Evolutionary conservation across 2,113 vertebrate species (phyloP).

Genomic region (Nycticebus coucang): DNA sequence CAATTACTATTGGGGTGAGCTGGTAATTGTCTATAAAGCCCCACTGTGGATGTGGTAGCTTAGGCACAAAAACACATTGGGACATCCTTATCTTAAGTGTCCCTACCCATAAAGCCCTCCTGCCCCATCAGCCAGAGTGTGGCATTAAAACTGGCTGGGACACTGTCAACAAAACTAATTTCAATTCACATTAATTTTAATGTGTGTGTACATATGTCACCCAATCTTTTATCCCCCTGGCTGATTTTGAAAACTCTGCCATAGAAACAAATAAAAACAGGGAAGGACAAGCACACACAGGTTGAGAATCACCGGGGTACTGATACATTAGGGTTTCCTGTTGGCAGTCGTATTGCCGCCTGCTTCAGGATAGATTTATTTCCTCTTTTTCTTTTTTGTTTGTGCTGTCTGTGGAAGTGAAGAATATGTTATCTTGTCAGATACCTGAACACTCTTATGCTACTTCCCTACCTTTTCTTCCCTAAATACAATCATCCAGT

Average conservation of each 20-base stretch:
- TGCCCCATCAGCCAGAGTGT: not conserved
- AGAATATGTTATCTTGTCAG: not conserved
- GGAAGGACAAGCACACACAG: slow-evolving; percentile 62
- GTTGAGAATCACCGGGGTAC: slow-evolving; percentile 36
- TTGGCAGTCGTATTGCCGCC: slow-evolving; percentile 32
- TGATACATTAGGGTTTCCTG: slow-evolving; percentile 45
- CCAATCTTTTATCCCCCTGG: slow-evolving; percentile 17
- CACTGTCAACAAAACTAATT: not conserved
- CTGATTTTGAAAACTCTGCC: slow-evolving; percentile 70
- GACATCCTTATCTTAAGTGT: not conserved
- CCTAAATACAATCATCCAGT: not conserved
- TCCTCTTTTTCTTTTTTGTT: not conserved
- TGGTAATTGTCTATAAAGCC: not conserved
- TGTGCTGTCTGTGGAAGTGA: not conserved
- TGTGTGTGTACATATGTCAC: slow-evolving; percentile 41
- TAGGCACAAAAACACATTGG: fast-evolving
- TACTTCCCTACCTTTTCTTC: not conserved
- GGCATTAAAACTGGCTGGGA: not conserved
- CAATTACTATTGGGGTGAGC: too few species aligned
- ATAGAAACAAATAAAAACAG: slow-evolving; percentile 64
- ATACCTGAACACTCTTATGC: not conserved
- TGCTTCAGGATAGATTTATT: not conserved
- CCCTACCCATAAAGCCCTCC: not conserved
- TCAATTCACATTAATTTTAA: slow-evolving; percentile 59
- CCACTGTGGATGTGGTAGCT: not conserved